Evolutionary conservation across 1,140 invertebrate genomes (phyloP).

Genomic region (Scaptomyza graminum): DNA sequence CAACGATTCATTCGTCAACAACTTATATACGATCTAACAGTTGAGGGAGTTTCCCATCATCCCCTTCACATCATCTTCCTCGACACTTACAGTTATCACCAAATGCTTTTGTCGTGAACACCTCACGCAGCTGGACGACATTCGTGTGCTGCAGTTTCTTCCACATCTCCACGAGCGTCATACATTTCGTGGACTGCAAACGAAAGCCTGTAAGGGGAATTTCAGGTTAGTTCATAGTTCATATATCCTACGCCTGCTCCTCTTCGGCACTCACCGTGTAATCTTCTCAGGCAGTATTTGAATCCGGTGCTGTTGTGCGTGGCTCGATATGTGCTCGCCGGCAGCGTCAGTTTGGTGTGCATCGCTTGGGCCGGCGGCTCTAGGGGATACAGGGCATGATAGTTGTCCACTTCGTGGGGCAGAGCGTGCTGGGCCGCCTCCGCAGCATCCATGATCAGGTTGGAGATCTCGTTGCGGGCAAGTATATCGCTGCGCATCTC

Average conservation of each 20-base stretch:
- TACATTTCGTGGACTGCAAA: slow-evolving; percentile 92
- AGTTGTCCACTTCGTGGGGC: slow-evolving; percentile 94
- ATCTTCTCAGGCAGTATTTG: slow-evolving; percentile 93
- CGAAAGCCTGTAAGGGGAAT: slow-evolving; percentile 85
- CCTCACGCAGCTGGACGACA: slow-evolving; percentile 95
- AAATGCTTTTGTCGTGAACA: slow-evolving; percentile 98
- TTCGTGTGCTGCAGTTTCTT: slow-evolving; percentile 97
- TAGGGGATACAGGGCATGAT: slow-evolving; percentile 93
- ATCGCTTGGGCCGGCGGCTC: slow-evolving; percentile 89
- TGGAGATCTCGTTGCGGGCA: slow-evolving; percentile 88
- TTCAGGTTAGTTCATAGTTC: too few relatives aligned
- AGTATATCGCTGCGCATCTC: slow-evolving; percentile 90
- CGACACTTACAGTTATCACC: slow-evolving; percentile 94
- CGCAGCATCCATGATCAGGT: slow-evolving; percentile 88
- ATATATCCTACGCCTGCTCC: not conserved
- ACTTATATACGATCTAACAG: too few relatives aligned
- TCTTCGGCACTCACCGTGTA: slow-evolving; percentile 87
- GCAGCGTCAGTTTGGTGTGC: slow-evolving; percentile 88
- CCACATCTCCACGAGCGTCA: slow-evolving; percentile 95
- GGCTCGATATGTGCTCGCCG: slow-evolving; percentile 95
- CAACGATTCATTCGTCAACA: too few relatives aligned
- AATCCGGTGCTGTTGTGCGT: slow-evolving; percentile 94
- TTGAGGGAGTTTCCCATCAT: too few relatives aligned
- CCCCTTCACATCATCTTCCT: too few relatives aligned
- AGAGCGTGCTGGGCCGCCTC: slow-evolving; percentile 87